Base-by-base conservation (phyloP, 2,113 vertebrate genomes). In the Rhynchopsitta pachyrhyncha region DNA sequence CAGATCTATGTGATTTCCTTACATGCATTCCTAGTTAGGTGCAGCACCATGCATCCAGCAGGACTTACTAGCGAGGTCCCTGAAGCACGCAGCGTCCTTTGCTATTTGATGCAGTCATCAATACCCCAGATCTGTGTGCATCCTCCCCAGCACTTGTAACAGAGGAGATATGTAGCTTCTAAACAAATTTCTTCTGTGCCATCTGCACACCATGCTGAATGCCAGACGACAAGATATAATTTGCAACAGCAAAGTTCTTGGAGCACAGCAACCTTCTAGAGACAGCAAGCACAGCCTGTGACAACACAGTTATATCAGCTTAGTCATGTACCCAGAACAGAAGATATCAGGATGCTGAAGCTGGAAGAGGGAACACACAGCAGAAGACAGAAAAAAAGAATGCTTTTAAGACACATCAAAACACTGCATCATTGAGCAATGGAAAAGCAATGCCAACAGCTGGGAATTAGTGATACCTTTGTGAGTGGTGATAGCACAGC, bases 181-280 rank as follows among this genome's bases (percentile, higher is more conserved):
- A 81, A 92, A 83, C 68, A 86, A 74, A 78, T 68, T 74, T 67
- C 44, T 83, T 87, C 79, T 39, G 37, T 77, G 73, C 88, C 88
- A 95, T 90, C 86, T 94, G 94, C 55, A 67, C 68, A 53, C 76
- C 49, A 53, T 78, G 86, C 63, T 83, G 68, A 55, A 75, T 46
- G 82, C 82, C 86, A 96, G 88, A 83, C n/a, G 37, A 96, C 63
- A 92, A 85, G 76, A 86, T 57, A 85, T 88, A 90, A 93, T 90
- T 49, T 90, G 88, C 71, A 88, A 79, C 41, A 92, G 85, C 59
- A 27, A 96, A 94, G 88, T 77, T 67, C 79, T 88, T 57, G 67
- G 76, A 93, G 76, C 63, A 86, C 81, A 88, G 87, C 63, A 94
- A 44, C 67, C 75, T 86, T 76, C 70, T 31, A 90, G 67, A 74